Evolutionary conservation across 2,888 invertebrate genomes (phyloP).

Genomic region (Eupithecia dodoneata): DNA sequence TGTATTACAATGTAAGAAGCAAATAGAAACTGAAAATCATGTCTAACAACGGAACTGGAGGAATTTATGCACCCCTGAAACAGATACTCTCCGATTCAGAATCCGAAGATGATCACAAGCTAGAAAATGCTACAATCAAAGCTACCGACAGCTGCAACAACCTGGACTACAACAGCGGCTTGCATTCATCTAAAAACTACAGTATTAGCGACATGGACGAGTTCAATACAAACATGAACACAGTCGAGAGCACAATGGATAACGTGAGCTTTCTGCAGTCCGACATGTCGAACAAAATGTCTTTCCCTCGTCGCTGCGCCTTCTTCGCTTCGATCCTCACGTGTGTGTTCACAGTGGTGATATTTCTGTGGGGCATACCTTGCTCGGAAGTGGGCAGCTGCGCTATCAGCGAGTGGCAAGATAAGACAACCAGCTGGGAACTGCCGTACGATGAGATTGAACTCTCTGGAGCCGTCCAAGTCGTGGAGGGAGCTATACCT

Average conservation of each 20-base stretch:
- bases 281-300: conserved; percentile 85
- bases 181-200: conserved; percentile 75
- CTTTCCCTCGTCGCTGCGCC: conserved; percentile 86
- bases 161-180: conserved; percentile 75
- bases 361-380: conserved; percentile 90
- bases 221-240: conserved; percentile 75
- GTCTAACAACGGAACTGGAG: conserved; percentile 77
- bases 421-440: conserved; percentile 87
- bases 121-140: conserved; percentile 70
- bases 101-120: conserved; percentile 87
- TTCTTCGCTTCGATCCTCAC: conserved; percentile 88
- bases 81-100: conserved; percentile 91
- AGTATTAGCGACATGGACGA: conserved; percentile 79
- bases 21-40: conserved; percentile 51
- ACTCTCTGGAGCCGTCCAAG: conserved; percentile 87
- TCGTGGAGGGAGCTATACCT: conserved; percentile 86
- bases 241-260: conserved; percentile 79
- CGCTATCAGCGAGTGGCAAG: conserved; percentile 79
- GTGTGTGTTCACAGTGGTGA: conserved; percentile 88
- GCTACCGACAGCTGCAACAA: conserved; percentile 72
- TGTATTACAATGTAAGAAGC: conserved; percentile 33
- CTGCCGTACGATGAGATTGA: conserved; percentile 88
- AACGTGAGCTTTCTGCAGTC: conserved; percentile 80
- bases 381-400: conserved; percentile 89
- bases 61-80: conserved; percentile 89